Evolutionary conservation across 2,113 vertebrate species (phyloP), one percentile per base, ranked within the genome.

Genomic region (Chloroceryle aenea): DNA sequence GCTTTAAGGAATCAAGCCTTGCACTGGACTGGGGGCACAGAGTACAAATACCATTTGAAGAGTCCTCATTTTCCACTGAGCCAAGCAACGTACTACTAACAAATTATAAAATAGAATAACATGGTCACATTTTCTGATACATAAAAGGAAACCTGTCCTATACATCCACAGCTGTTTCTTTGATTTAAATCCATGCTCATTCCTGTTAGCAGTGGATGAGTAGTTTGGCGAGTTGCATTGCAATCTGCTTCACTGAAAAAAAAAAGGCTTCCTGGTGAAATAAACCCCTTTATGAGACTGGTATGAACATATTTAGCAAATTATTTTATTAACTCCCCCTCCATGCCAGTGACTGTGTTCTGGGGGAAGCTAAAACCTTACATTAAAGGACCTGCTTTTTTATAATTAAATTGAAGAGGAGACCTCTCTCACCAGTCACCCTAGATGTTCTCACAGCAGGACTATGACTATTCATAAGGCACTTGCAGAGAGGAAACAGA

Each of bases 51-150:
- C 23, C 13, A 5, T 63, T 74, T 61, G 89, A 95, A 85, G 50
- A 72, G 73, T 58, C 30, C 20, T 92, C 66, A 50, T 56, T 58
- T 75, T 58, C 43, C 61, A 64, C 18, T 20, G 42, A 34, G 81
- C 90, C 96, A 97, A 96, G 66, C 16, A 79, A 96, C 96, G 86
- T 56, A 86, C 32, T 55, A 45, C 47, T 27, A 56, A 85, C 77
- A 89, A 95, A 93, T 58, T 59, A 67, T 6, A 43, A 90, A 93
- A 61, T 8, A 14, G 26, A 84, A n/a, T n/a, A 76, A 77, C 40
- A 29, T 25, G 10, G 2, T 67, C 42, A 62, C 82, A 20, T 16
- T 63, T 83, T 89, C 79, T 90, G 38, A 52, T 78, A 71, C 58
- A 59, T 50, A 68, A 91, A 74, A 87, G 29, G 29, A 94, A 47